These are phyloP conservation scores for Cavia porcellus DNA, from an alignment of 2,113 vertebrate genomes.

Conservation along the genomic window DNA sequence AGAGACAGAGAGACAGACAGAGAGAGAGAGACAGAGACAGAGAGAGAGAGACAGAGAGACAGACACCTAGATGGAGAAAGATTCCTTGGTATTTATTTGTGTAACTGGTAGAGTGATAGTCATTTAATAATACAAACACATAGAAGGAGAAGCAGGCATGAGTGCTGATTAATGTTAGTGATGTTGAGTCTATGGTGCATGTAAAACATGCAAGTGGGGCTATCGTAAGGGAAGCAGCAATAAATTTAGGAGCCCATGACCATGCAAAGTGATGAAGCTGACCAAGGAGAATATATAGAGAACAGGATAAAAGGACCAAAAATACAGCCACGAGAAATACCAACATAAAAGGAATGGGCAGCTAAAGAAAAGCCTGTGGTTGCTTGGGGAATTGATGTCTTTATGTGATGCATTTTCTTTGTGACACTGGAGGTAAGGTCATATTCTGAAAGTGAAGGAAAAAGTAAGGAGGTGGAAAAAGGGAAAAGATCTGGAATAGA, in stretches of 20 bases:
- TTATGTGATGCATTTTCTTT: constrained; percentile 14
- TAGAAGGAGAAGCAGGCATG: constrained; percentile 13
- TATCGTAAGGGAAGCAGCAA: not conserved
- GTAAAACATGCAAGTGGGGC: not conserved
- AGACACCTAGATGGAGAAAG: not conserved
- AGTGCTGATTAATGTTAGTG: constrained; percentile 45
- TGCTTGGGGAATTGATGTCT: not conserved
- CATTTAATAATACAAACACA: constrained; percentile 5
- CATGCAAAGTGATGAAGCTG: constrained; percentile 28
- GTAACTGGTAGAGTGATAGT: not conserved
- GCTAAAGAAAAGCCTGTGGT: constrained; percentile 11
- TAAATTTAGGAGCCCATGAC: constrained; percentile 13
- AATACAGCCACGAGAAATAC: constrained; percentile 36
- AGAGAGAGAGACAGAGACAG: not conserved
- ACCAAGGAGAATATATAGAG: not conserved
- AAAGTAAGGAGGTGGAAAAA: constrained; percentile 8
- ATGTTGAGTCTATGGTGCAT: not conserved
- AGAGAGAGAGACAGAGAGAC: too few relatives aligned
- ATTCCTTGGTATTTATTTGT: not conserved
- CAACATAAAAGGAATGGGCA: constrained; percentile 11
- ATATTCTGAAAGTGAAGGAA: constrained; percentile 36
- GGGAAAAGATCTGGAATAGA: not conserved
- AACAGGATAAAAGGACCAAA: constrained; percentile 3
- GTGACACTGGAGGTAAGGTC: not conserved
- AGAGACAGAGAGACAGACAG: not conserved